Base-by-base conservation (phyloP, 2,888 invertebrate species). In the Platycheirus rosarum region DNA sequence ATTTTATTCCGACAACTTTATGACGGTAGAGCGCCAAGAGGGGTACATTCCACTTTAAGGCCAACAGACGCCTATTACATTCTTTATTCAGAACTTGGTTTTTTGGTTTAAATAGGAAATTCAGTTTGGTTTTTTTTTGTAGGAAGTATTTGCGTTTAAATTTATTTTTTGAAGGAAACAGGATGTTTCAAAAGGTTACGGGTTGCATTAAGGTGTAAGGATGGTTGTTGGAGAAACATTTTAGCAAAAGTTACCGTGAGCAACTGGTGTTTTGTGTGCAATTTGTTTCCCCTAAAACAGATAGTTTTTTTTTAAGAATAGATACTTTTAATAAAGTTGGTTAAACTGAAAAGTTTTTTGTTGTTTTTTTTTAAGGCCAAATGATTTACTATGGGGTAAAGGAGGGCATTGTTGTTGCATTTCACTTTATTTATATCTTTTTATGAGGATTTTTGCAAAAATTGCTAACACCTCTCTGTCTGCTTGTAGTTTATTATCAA, bases 1-100 rank as follows among this genome's bases (percentile, higher is more conserved):
- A 63, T 65, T 70, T 49, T 29, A 44, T n/a, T 14, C 44, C 60
- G 60, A 60, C 42, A 60, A 44, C 29, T 60, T 60, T 60, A 60
- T 44, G 42, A 60, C 29, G 60, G 60, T 60, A 60, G 29, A 44
- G 18, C 60, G 44, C 55, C 55, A 37, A 57, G 40, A 57, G n/a
- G n/a, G n/a, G 40, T 23, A 40, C 23, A 23, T 57, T 57, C 55
- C 55, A 57, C 14, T 57, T 57, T 57, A 37, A 37, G 55, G 55
- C 55, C 40, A 57, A 16, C 29, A 44, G 44, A 60, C 44, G 60
- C 60, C 44, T 60, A 44, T 26, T 13, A n/a, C 9, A 35, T 35
- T n/a, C 44, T 29, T 60, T 16, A 44, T 13, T 26, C 5, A 29
- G 5, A 44, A 60, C 26, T 29, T 60, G 60, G 4, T 60, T 60